Evolutionary conservation across 2,113 vertebrate species (phyloP).

Genomic region (Chlorodrepanis virens): DNA sequence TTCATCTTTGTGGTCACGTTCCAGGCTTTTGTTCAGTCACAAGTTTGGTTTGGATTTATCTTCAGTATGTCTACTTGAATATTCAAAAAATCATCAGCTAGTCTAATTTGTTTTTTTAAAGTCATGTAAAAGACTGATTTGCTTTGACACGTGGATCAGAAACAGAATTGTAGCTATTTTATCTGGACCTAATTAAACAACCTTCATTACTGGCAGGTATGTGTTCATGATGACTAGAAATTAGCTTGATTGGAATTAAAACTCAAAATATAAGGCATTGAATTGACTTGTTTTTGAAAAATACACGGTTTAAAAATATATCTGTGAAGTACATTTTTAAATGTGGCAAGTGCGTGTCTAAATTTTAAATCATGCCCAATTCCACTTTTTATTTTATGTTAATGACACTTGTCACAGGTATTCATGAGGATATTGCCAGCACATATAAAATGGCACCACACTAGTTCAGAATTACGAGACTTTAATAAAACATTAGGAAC

Average conservation of each 20-base stretch:
- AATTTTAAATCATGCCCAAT: constrained; percentile 69
- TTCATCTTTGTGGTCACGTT: constrained; percentile 74
- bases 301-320: constrained; percentile 70
- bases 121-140: constrained; percentile 83
- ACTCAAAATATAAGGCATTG: constrained; percentile 76
- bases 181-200: constrained; percentile 85
- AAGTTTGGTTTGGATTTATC: constrained; percentile 78
- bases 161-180: constrained; percentile 84
- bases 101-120: constrained; percentile 80
- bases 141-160: constrained; percentile 85
- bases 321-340: constrained; percentile 65
- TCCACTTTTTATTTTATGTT: constrained; percentile 50
- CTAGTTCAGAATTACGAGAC: constrained; percentile 26
- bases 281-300: constrained; percentile 70
- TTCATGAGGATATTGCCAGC: constrained; percentile 25
- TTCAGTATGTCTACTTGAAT: constrained; percentile 79
- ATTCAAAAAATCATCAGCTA: constrained; percentile 84
- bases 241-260: constrained; percentile 84
- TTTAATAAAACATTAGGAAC: constrained; percentile 53
- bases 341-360: constrained; percentile 64
- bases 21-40: constrained; percentile 78
- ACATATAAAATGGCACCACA: constrained; percentile 16
- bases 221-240: constrained; percentile 82
- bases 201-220: constrained; percentile 82
- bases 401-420: constrained; percentile 36